Evolutionary conservation across 2,113 vertebrate genomes (phyloP).

Genomic region (Recurvirostra avosetta): DNA sequence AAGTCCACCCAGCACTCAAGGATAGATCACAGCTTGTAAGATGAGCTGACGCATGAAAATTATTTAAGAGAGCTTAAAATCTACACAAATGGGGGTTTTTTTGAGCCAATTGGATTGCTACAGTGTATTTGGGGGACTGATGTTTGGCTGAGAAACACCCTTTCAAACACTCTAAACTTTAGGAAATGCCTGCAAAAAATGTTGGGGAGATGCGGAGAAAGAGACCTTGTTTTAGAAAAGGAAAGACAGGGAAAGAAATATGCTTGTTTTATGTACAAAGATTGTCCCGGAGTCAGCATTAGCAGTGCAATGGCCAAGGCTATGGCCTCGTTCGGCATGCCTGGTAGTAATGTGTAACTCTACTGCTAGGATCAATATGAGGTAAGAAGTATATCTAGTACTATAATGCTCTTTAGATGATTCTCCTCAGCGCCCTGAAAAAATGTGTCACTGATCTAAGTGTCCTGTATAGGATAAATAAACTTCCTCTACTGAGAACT

Average conservation of each 20-base stretch:
- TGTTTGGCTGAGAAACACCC: neutral
- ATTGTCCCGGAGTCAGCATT: neutral
- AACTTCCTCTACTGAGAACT: neutral
- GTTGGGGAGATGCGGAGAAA: neutral
- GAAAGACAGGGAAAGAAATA: neutral
- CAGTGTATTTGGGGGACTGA: neutral
- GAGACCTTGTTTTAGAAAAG: neutral
- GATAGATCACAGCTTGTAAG: neutral
- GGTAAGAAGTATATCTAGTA: neutral
- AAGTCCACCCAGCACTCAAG: accelerated
- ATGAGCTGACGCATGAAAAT: neutral
- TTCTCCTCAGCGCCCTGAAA: neutral
- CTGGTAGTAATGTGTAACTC: neutral
- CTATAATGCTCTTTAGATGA: neutral
- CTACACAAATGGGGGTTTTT: neutral
- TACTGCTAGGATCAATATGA: neutral
- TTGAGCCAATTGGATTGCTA: neutral
- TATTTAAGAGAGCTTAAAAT: neutral
- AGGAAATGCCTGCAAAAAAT: neutral
- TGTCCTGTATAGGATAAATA: neutral
- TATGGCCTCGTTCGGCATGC: neutral
- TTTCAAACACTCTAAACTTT: neutral
- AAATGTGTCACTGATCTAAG: neutral
- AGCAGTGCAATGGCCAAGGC: neutral
- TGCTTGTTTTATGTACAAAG: neutral